These are phyloP conservation scores for Ptilorrhoa leucosticta DNA, from an alignment of 2,113 vertebrate species.

Conservation along the genomic window DNA sequence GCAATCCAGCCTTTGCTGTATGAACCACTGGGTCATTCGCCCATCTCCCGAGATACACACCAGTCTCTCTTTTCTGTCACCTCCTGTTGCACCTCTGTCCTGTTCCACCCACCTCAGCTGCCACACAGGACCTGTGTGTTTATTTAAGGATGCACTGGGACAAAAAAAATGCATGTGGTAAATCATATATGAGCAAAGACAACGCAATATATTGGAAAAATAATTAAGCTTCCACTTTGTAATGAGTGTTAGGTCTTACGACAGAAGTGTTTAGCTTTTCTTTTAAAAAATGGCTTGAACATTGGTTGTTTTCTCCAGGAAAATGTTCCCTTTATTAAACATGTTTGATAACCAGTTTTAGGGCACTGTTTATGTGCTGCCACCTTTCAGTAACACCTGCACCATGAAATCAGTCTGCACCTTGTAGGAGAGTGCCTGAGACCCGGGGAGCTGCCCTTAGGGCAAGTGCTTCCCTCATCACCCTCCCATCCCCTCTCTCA, in stretches of 20 bases:
- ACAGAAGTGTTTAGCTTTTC: not conserved
- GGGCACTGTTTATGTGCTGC: not conserved
- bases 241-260: fast-evolving
- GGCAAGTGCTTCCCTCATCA: not conserved
- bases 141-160: slow-evolving; percentile 76
- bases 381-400: not conserved
- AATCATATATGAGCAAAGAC: not conserved
- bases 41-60: slow-evolving; percentile 86
- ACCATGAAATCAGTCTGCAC: not conserved
- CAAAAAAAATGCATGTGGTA: not conserved
- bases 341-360: not conserved
- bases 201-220: not conserved
- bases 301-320: not conserved
- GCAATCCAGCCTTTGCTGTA: slow-evolving; percentile 80
- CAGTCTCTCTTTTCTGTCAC: slow-evolving; percentile 77
- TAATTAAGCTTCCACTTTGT: not conserved
- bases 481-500: not conserved
- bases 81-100: slow-evolving; percentile 62
- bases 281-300: not conserved
- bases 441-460: not conserved
- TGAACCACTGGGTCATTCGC: slow-evolving; percentile 81
- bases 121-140: slow-evolving; percentile 82
- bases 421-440: not conserved
- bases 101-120: slow-evolving; percentile 85
- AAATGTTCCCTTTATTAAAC: not conserved